These are phyloP conservation scores for Seira musarum DNA, from an alignment of 2,888 invertebrate genomes.

Conservation along the genomic window DNA sequence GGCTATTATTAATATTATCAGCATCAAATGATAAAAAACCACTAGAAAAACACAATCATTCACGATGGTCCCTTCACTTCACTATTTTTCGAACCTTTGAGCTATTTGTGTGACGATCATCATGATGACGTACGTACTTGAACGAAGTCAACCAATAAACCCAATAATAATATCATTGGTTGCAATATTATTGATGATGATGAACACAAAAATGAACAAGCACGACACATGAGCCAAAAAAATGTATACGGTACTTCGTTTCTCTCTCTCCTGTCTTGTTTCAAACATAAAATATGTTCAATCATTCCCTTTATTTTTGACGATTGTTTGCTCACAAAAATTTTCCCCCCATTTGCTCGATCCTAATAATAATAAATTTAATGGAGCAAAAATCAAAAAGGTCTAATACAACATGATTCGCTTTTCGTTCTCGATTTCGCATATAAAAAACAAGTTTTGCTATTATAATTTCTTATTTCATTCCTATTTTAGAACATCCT, in stretches of 20 bases:
- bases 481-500: conserved; percentile 12
- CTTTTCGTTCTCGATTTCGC: not conserved
- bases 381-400: conserved; percentile 8
- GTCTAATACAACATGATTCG: not conserved
- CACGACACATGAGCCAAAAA: conserved; percentile 15
- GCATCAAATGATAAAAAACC: conserved; percentile 18
- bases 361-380: not conserved
- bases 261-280: conserved; percentile 9
- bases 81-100: conserved; percentile 19
- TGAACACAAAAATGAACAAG: conserved; percentile 31
- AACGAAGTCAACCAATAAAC: conserved; percentile 56
- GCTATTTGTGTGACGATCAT: conserved; percentile 5
- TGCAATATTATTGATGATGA: conserved; percentile 32
- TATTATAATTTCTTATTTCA: not conserved
- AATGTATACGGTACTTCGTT: conserved; percentile 11
- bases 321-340: conserved; percentile 11
- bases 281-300: not conserved
- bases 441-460: not conserved
- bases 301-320: conserved; percentile 1
- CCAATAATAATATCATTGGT: conserved; percentile 56
- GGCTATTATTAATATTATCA: conserved; percentile 46
- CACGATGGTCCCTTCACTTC: conserved; percentile 59
- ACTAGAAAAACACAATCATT: conserved; percentile 30
- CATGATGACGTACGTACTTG: conserved; percentile 47
- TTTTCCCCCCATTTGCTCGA: not conserved